Evolutionary conservation across 1,140 invertebrate genomes (phyloP).

Genomic region (Micrasema longulum): DNA sequence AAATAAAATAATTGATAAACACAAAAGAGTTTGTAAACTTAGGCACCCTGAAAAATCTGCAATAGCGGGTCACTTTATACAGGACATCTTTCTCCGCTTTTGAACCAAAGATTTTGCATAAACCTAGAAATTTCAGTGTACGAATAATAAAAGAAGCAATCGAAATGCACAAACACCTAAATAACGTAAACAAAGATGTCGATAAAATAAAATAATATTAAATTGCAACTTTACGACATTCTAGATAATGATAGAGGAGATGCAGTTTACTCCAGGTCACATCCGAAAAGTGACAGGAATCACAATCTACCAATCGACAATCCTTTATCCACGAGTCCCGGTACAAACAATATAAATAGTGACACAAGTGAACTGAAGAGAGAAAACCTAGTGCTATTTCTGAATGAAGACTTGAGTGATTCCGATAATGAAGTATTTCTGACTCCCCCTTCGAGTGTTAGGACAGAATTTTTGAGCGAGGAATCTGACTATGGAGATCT

Average conservation of each 20-base stretch:
- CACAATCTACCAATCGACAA: conserved; percentile 37
- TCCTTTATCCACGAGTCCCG: conserved; percentile 16
- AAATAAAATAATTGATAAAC: too few species aligned
- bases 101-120: too few species aligned
- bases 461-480: conserved; percentile 53
- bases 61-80: too few species aligned
- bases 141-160: too few species aligned
- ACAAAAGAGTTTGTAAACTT: too few species aligned
- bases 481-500: conserved; percentile 58
- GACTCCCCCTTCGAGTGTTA: conserved; percentile 69
- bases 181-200: too few species aligned
- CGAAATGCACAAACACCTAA: too few species aligned
- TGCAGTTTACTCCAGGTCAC: neutral
- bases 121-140: too few species aligned
- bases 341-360: conserved; percentile 6
- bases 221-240: too few species aligned
- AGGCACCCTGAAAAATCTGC: too few species aligned
- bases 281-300: conserved; percentile 45
- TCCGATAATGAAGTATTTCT: conserved; percentile 58
- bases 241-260: conserved; percentile 23
- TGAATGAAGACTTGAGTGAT: conserved; percentile 47
- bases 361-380: neutral
- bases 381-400: conserved; percentile 30
- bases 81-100: too few species aligned
- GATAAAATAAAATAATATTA: too few species aligned